Evolutionary conservation across 2,113 vertebrate species (phyloP).

Genomic region (Grantiella picta): DNA sequence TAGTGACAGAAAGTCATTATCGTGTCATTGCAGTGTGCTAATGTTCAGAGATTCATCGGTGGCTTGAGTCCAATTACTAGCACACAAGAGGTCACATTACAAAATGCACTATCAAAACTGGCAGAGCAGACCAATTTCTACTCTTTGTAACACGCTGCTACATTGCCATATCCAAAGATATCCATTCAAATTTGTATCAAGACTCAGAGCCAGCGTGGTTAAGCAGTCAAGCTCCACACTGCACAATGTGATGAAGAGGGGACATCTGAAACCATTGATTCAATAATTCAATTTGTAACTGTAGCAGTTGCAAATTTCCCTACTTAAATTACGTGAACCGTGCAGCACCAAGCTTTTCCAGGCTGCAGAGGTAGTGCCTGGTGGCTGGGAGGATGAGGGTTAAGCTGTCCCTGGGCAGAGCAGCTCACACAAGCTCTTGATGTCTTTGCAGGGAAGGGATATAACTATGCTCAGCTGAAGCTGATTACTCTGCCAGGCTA

Average conservation of each 20-base stretch:
- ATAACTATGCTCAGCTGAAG: background rate
- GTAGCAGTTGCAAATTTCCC: background rate
- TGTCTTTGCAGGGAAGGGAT: background rate
- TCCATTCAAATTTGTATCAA: background rate
- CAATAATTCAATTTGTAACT: background rate
- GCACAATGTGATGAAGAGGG: background rate
- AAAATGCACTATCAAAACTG: background rate
- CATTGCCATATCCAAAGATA: background rate
- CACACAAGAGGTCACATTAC: background rate
- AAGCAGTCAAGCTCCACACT: background rate
- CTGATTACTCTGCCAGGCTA: background rate
- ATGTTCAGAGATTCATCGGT: conserved; percentile 34
- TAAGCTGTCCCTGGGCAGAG: background rate
- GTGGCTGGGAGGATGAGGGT: background rate
- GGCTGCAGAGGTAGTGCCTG: background rate
- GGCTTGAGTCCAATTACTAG: conserved; percentile 3
- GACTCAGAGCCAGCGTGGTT: background rate
- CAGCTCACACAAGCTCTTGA: background rate
- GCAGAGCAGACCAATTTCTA: background rate
- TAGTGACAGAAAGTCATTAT: conserved; percentile 67
- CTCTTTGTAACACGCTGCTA: background rate
- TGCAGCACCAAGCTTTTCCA: background rate
- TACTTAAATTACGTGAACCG: background rate
- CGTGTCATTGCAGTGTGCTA: conserved; percentile 17
- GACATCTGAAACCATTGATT: background rate